Evolutionary conservation across 2,888 invertebrate genomes (phyloP), one percentile per base, ranked within the genome.

Genomic region (Smittia sp.): DNA sequence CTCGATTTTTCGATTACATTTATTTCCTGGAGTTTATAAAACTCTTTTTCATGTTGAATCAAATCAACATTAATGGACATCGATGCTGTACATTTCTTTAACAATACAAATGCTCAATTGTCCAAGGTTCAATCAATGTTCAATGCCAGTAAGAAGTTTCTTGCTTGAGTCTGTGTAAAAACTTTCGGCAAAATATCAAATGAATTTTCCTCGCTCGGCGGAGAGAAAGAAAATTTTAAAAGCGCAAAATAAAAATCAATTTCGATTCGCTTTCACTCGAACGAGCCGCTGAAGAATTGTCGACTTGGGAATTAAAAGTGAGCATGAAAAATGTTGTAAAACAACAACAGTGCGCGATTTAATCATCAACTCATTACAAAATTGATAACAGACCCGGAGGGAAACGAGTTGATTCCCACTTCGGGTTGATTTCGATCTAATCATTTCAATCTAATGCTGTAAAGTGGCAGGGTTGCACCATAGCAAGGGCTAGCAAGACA

Each of bases 291-390:
- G 72, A 72, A 72, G 62, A 72, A 72, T 72, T 54, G 72, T 39
- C 62, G 58, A 58, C 52, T 58, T 54, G 72, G 72, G 72, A 72
- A 72, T 72, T 62, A 72, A 70, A 70, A 70, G 20, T 22, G n/a
- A 58, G 58, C 58, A 58, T 58, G 63, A 63, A 63, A 25, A 27
- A 27, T 58, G 24, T 24, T 58, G 24, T 15, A 58, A 7, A 22
- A 22, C 24, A 58, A 18, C 18, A 58, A 15, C 18, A 7, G 11
- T 6, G 15, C 7, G 24, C 15, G 15, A 39, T n/a, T 25, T 27
- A 38, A 62, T 62, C 20, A 72, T 72, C 24, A 27, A 58, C 58
- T 58, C 58, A 58, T 58, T 58, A 58, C 58, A 58, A 58, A 20
- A 58, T 58, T 58, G 58, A 58, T 58, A 58, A 58, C 58, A 58